phyloP scores from a whole-genome alignment of 2,888 invertebrate genomes.

The Drosophila mimica region DNA sequence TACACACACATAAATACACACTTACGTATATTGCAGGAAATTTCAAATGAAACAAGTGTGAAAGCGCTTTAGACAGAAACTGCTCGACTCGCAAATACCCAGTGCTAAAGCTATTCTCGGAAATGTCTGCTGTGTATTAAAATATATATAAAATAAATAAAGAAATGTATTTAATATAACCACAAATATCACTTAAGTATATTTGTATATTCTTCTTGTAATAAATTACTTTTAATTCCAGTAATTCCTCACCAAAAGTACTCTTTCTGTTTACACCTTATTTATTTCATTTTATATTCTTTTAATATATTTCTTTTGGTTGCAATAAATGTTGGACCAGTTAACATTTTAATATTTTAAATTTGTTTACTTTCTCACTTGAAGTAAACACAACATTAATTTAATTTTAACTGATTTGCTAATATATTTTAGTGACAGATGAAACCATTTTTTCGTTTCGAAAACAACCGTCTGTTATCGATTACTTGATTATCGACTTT shows the following conservation, averaged over 20 bases:
- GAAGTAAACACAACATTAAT: neutral
- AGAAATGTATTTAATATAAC: neutral
- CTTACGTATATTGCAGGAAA: slow-evolving; percentile 19
- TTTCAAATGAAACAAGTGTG: slow-evolving; percentile 26
- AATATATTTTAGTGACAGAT: no score
- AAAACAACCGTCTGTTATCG: neutral
- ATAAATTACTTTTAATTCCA: neutral
- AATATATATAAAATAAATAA: neutral
- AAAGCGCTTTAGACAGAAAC: neutral
- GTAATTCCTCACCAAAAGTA: neutral
- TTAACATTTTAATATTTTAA: no score
- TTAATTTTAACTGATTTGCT: no score
- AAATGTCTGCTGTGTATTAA: neutral
- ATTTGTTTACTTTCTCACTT: neutral
- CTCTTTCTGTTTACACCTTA: neutral
- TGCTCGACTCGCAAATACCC: slow-evolving; percentile 5
- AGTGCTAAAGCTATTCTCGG: neutral
- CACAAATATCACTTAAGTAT: neutral
- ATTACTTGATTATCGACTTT: slow-evolving; percentile 3
- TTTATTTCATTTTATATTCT: neutral
- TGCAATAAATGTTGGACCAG: neutral
- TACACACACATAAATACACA: slow-evolving; percentile 2
- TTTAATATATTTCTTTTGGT: neutral
- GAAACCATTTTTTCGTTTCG: neutral
- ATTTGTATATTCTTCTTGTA: neutral